These are phyloP conservation scores for Rhabdophis nuchalis DNA, from an alignment of 2,797 vertebrate species.

Conservation along the genomic window DNA sequence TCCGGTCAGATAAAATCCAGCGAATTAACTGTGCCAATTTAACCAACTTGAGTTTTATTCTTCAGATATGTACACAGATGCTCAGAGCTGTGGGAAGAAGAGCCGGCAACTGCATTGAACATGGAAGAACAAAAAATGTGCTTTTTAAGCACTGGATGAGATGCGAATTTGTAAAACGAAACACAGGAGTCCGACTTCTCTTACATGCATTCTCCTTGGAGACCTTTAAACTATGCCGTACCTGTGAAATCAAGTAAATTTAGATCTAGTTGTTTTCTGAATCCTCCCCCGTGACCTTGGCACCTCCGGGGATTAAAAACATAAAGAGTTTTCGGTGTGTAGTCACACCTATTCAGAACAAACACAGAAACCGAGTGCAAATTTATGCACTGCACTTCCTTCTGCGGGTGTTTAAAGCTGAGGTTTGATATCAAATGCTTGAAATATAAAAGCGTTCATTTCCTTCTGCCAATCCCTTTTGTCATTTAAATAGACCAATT, in stretches of 20 bases:
- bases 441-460: neutral
- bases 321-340: neutral
- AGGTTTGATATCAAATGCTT: neutral
- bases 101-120: neutral
- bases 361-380: neutral
- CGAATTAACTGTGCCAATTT: neutral
- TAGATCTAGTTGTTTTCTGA: neutral
- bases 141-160: neutral
- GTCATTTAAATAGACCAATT: slow-evolving; percentile 20
- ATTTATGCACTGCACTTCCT: neutral
- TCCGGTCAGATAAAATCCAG: neutral
- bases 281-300: neutral
- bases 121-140: neutral
- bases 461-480: neutral
- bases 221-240: neutral
- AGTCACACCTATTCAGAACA: neutral
- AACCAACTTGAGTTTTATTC: neutral
- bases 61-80: neutral
- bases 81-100: neutral
- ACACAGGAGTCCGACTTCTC: neutral
- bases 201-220: too few species aligned
- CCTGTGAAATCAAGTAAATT: neutral
- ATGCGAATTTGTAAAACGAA: neutral
- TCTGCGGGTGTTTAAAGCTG: slow-evolving; percentile 4
- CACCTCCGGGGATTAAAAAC: neutral